Evolutionary conservation across 2,797 vertebrate species (phyloP), one percentile per base, ranked within the genome.

Genomic region (Eulemur mongoz): DNA sequence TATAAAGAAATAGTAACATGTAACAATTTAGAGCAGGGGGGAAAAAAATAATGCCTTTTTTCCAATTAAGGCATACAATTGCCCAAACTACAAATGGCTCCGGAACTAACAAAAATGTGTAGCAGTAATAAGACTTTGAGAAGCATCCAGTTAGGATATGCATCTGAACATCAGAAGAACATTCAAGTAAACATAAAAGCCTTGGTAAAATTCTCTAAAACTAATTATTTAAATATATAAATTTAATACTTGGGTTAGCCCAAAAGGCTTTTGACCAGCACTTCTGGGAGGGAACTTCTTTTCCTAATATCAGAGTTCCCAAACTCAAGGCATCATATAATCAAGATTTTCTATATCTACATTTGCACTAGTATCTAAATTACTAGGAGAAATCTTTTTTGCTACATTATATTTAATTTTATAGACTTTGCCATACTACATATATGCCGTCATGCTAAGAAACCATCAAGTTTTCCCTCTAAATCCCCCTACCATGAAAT

Each of bases 1-100:
- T 94, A 91, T 88, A 82, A 97, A 85, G 13, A 94, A 95, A 94
- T 9, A 81, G 50, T 67, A 94, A 96, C 81, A 85, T 48, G 11
- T 57, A 38, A 87, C 17, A 82, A 92, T 85, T 95, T 61, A 92
- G 43, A 94, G 22, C 30, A 81, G 0, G 32, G 10, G 30, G 50
- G 14, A 1, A 45, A 40, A 76, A 79, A 54, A 35, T 18, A 67
- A 70, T 38, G 69, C 13, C 30, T 69, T 67, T 69, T 72, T 67
- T 80, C 45, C 75, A 83, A 50, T 78, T 70, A 79, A 95, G 89
- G 67, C 50, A 84, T 84, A 96, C 25, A 48, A 32, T 45, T 61
- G 25, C 32, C 40, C 45, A 69, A 84, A 84, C 30, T 35, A 79
- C 20, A 76, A 89, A 86, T 20, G 15, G 54, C 40, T 43, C 25